Evolutionary conservation across 2,888 invertebrate genomes (phyloP), one percentile per base, ranked within the genome.

Genomic region (Therioaphis trifolii): DNA sequence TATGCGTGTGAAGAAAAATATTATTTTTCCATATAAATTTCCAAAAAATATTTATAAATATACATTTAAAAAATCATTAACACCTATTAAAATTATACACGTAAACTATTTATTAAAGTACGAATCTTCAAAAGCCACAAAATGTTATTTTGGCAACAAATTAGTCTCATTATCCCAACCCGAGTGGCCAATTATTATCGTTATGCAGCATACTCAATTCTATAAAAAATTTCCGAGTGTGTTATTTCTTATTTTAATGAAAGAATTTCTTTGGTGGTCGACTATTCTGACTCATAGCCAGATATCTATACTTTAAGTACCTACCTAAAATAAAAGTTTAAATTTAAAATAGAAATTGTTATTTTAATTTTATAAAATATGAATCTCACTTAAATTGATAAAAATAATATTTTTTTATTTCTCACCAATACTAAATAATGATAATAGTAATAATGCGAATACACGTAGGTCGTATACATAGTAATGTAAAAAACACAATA

Each of bases 211-310:
- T 29, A 46, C 12, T 58, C 18, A 11, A 27, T 80, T 15, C 24
- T 29, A 58, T n/a, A 61, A 80, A 69, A 66, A 80, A 46, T 40
- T 35, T 4, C 15, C 58, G 14, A 52, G 27, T 46, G n/a, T 63
- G n/a, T 77, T n/a, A 46, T n/a, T 77, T 76, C 58, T 14, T 55
- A 5, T 75, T 68, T 68, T 66, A 61, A 80, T 72, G 61, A 71
- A 58, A 61, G 5, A 49, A 72, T 29, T 21, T 61, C 43, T 29
- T 43, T 61, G 58, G 79, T 80, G 12, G 55, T 27, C 3, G 14
- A 66, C 55, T 3, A 58, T 80, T 71, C 80, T 80, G 80, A 80
- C 55, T 72, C 80, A 40, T 12, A 35, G 80, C 80, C 80, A 80
- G 49, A 46, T 63, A 29, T 0, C 14, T 27, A 72, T 14, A 21